phyloP scores from a whole-genome alignment of 2,113 vertebrate genomes.

The Pica pica region DNA sequence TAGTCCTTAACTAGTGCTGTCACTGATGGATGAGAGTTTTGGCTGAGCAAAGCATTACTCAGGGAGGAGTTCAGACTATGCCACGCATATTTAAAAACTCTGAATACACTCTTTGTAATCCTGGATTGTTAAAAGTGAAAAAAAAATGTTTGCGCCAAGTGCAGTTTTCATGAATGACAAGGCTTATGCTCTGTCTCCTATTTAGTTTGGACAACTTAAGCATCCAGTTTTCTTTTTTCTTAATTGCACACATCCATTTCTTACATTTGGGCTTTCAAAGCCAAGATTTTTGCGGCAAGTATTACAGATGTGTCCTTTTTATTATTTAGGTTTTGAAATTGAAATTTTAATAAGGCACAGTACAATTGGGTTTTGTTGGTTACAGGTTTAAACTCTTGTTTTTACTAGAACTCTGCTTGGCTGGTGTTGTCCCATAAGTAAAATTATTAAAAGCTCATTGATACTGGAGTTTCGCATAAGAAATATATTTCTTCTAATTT shows the following conservation, averaged over 20 bases:
- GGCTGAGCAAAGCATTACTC: not conserved
- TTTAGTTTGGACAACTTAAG: constrained; percentile 7
- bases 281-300: not conserved
- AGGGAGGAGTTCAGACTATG: not conserved
- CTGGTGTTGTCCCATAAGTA: not conserved
- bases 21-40: not conserved
- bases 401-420: not conserved
- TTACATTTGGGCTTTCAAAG: not conserved
- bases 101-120: constrained; percentile 40
- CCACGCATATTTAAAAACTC: not conserved
- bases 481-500: not conserved
- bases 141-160: not conserved
- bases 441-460: not conserved
- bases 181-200: not conserved
- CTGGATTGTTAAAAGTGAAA: constrained; percentile 4
- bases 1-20: not conserved
- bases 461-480: not conserved
- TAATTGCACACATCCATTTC: not conserved
- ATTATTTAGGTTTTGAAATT: not conserved
- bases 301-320: not conserved
- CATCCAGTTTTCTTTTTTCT: not conserved
- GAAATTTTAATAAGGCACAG: not conserved
- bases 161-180: constrained; percentile 25
- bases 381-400: not conserved
- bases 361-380: not conserved